A percentile compares a stretch with the other conserved stretches of the same genome.
Conservation (phyloP, 2,888 invertebrate species). For the Osmoderma eremita region DNA sequence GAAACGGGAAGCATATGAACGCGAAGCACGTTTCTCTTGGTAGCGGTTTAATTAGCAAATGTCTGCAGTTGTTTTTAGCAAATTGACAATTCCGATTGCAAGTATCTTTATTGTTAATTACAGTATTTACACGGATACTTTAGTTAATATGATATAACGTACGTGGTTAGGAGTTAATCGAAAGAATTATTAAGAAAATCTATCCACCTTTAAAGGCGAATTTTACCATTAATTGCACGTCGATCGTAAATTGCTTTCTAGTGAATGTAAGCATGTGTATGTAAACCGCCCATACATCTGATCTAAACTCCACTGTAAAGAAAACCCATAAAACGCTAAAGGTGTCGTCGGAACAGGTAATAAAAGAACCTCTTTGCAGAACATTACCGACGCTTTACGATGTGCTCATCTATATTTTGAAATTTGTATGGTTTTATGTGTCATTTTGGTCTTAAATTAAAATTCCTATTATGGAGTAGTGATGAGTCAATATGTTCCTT, state of each 20-base stretch:
- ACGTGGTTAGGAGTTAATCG: too few relatives aligned
- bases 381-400: slow-evolving; percentile 5
- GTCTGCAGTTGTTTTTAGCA: background rate
- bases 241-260: slow-evolving; percentile 14
- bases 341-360: slow-evolving; percentile 18
- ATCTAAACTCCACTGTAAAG: background rate
- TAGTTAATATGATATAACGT: too few relatives aligned
- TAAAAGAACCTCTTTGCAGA: slow-evolving; percentile 25
- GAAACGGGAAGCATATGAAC: background rate
- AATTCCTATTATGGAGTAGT: background rate
- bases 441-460: slow-evolving; percentile 10
- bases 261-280: background rate
- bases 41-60: slow-evolving; percentile 20
- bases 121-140: too few relatives aligned
- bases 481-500: too few relatives aligned
- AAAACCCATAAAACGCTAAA: slow-evolving; percentile 26
- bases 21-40: slow-evolving; percentile 2
- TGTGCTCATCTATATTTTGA: slow-evolving; percentile 6
- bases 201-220: slow-evolving; percentile 1
- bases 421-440: slow-evolving; percentile 5
- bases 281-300: background rate
- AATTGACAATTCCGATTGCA: too few relatives aligned
- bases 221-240: background rate
- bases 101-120: too few relatives aligned
- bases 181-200: background rate